Evolutionary conservation across 2,797 vertebrate species (phyloP).

Genomic region (Poecilia velifera): DNA sequence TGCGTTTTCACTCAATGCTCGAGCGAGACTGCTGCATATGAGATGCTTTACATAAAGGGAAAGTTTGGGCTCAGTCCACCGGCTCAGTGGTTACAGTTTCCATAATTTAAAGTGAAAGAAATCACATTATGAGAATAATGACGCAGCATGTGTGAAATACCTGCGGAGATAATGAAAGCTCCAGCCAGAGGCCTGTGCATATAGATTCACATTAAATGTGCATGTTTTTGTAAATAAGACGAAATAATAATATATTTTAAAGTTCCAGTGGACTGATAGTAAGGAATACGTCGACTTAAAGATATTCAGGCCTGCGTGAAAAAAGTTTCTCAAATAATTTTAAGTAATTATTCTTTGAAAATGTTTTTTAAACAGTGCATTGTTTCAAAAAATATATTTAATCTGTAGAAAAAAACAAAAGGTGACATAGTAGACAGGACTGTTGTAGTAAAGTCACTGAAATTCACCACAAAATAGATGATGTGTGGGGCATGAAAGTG

Average conservation of each 20-base stretch:
- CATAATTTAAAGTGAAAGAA: constrained; percentile 36
- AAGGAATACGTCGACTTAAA: background rate
- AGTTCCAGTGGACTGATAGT: background rate
- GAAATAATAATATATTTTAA: constrained; percentile 9
- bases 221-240: constrained; percentile 6
- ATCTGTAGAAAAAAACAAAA: background rate
- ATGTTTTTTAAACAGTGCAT: background rate
- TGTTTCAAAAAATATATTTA: background rate
- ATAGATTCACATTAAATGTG: constrained; percentile 3
- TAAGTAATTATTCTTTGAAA: background rate
- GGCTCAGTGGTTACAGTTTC: constrained; percentile 42
- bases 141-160: constrained; percentile 26
- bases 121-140: constrained; percentile 59
- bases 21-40: constrained; percentile 24
- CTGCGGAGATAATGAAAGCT: constrained; percentile 1
- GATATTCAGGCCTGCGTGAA: background rate
- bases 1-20: constrained; percentile 26
- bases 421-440: background rate
- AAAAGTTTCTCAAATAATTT: background rate
- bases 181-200: background rate
- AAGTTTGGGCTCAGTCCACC: constrained; percentile 42
- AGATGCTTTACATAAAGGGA: constrained; percentile 32
- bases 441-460: background rate
- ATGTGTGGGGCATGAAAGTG: background rate
- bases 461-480: background rate